Percentiles rank a stretch among this genome's conserved stretches.
Conservation (phyloP, 2,113 vertebrate genomes). For the Zeus faber region DNA sequence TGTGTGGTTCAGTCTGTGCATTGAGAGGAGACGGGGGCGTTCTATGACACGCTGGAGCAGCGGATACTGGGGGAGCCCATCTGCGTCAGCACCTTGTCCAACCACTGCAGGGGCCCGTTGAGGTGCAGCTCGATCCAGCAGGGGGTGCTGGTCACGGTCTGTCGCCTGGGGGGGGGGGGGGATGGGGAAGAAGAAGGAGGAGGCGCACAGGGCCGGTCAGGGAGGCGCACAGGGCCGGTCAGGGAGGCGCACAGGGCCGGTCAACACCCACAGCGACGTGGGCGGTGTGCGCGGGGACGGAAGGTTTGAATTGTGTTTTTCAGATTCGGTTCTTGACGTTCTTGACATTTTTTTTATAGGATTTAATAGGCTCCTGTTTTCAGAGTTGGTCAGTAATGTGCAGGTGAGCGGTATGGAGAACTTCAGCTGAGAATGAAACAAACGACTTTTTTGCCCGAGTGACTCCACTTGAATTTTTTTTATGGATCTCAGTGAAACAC, state of each 20-base stretch:
- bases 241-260: background rate
- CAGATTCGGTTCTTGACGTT: too few relatives aligned
- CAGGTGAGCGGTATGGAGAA: too few relatives aligned
- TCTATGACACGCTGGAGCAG: constrained; percentile 96
- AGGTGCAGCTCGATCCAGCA: constrained; percentile 99
- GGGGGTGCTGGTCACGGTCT: constrained; percentile 98
- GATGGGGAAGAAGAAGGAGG: background rate
- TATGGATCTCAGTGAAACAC: too few relatives aligned
- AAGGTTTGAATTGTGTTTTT: too few relatives aligned
- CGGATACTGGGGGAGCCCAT: constrained; percentile 97
- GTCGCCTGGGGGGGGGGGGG: constrained; percentile 76
- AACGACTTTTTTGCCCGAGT: too few relatives aligned
- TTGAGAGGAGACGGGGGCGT: constrained; percentile 20
- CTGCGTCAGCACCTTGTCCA: constrained; percentile 97
- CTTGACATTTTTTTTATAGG: too few relatives aligned
- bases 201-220: background rate
- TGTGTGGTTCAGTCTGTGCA: constrained; percentile 38
- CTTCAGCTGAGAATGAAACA: too few relatives aligned
- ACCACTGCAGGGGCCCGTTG: constrained; percentile 96
- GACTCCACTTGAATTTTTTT: too few relatives aligned
- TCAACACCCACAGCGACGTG: too few relatives aligned
- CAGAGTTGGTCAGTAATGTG: too few relatives aligned
- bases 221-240: background rate
- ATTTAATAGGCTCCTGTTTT: too few relatives aligned
- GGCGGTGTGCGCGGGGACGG: too few relatives aligned